Percentiles rank a stretch among this genome's conserved stretches.
phyloP scores from a whole-genome alignment of 2,888 invertebrate genomes.

The Muscina levida region DNA sequence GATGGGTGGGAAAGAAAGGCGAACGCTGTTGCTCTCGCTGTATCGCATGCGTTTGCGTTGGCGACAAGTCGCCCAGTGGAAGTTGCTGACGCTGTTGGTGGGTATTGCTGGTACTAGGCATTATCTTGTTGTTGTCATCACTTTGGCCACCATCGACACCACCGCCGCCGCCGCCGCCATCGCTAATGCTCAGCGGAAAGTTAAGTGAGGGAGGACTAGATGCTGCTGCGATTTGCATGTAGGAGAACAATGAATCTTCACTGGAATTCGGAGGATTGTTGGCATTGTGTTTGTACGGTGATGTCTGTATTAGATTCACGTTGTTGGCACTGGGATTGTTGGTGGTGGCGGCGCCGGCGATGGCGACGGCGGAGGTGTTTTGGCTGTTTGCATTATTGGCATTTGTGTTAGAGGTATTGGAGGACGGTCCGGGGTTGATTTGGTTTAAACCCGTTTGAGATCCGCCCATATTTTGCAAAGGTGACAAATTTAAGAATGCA shows the following conservation, averaged over 20 bases:
- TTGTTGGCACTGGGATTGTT: slow-evolving; percentile 40
- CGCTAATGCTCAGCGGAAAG: slow-evolving; percentile 77
- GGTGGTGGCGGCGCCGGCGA: slow-evolving; percentile 50
- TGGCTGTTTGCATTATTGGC: slow-evolving; percentile 40
- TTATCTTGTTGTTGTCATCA: slow-evolving; percentile 72
- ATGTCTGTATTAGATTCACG: slow-evolving; percentile 45
- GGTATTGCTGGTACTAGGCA: slow-evolving; percentile 57
- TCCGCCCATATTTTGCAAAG: slow-evolving; percentile 71
- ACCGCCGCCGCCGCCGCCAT: slow-evolving; percentile 71
- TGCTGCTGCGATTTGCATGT: slow-evolving; percentile 77
- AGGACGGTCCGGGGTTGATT: slow-evolving; percentile 58
- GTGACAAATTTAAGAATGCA: slow-evolving; percentile 76
- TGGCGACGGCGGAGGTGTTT: slow-evolving; percentile 11
- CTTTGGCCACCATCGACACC: slow-evolving; percentile 65
- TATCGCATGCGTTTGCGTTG: slow-evolving; percentile 58
- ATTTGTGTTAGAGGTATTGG: slow-evolving; percentile 53
- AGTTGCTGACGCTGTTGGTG: slow-evolving; percentile 50
- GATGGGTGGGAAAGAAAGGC: slow-evolving; percentile 70
- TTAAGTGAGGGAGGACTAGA: slow-evolving; percentile 74
- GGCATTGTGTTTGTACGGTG: slow-evolving; percentile 52
- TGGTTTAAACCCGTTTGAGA: slow-evolving; percentile 64
- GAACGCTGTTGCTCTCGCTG: slow-evolving; percentile 66
- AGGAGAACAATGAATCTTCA: slow-evolving; percentile 77
- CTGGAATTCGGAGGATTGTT: slow-evolving; percentile 70
- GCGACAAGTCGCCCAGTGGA: slow-evolving; percentile 13